Evolutionary conservation across 2,888 invertebrate genomes (phyloP), one percentile per base, ranked within the genome.

Genomic region (Allacma fusca): DNA sequence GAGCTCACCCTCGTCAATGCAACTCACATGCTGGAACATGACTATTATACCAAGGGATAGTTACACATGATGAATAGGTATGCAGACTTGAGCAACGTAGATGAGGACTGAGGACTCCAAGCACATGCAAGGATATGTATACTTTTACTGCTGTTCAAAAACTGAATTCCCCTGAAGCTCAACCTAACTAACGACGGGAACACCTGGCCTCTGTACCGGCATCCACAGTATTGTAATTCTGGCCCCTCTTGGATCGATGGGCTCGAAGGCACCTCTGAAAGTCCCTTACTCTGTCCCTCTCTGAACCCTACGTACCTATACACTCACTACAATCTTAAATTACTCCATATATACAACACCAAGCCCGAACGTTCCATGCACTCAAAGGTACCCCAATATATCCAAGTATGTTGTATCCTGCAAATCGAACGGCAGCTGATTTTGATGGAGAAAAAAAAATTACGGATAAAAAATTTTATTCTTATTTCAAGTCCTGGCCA

Each of bases 361-460:
- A 57, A 13, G 23, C 13, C 75, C 12, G 24, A 21, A 44, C 13
- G 57, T 21, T 43, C 23, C 24, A 65, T 16, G 44, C 16, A 75
- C 23, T 28, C 40, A 64, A 5, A 40, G 9, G 24, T 13, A 19
- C 19, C 16, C 19, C 1, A 50, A 50, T 40, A 40, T 40, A 40
- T 40, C 4, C n/a, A 16, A 12, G 19, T 50, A n/a, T 5, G 19
- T 16, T 28, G 23, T 59, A 29, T 70, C 26, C 16, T 44, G 21
- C 19, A 19, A 12, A 62, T 59, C 5, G 59, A 77, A 76, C 57
- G 79, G 80, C 80, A 80, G 80, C 80, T 80, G 80, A 80, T 80
- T 75, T 72, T 59, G 50, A 76, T 44, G 62, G 69, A 40, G 29
- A 70, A 72, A 78, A n/a, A 78, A 80, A 80, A 78, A 70, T 50